Evolutionary conservation across 2,113 vertebrate species (phyloP).

Genomic region (Ranitomeya variabilis): DNA sequence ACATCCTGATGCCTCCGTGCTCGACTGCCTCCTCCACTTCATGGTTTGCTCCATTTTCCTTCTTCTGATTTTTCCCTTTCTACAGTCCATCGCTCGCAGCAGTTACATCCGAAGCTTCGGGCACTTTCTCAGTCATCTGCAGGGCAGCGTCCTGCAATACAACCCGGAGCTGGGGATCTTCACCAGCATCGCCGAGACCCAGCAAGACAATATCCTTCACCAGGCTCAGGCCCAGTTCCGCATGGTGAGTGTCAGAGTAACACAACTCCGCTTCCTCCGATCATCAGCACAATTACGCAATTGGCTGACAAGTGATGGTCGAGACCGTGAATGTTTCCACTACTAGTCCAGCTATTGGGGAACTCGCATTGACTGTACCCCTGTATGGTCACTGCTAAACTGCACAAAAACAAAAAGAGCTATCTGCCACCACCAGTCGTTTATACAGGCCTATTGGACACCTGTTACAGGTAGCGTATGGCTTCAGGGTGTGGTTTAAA

Average conservation of each 20-base stretch:
- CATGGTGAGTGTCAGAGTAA: slow-evolving; percentile 81
- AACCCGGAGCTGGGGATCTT: slow-evolving; percentile 93
- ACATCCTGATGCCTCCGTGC: neutral
- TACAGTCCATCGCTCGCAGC: slow-evolving; percentile 84
- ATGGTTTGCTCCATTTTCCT: neutral
- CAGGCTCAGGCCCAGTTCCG: slow-evolving; percentile 95
- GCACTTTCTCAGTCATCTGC: slow-evolving; percentile 89
- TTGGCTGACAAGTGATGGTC: no score
- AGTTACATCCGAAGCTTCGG: slow-evolving; percentile 95
- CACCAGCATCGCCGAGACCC: slow-evolving; percentile 86
- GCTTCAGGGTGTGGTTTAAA: no score
- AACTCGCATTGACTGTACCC: no score
- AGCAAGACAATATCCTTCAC: slow-evolving; percentile 86
- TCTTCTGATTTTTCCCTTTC: neutral
- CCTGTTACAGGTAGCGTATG: no score
- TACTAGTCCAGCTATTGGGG: no score
- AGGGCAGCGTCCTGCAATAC: slow-evolving; percentile 94
- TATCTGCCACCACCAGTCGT: no score
- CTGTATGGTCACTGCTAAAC: no score
- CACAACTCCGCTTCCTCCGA: neutral
- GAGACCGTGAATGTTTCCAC: no score
- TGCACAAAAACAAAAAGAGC: no score
- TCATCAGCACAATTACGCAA: no score
- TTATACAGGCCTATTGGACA: no score
- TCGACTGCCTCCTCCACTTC: neutral